Conservation (phyloP, 2,797 vertebrate species). For the Helarctos malayanus region DNA sequence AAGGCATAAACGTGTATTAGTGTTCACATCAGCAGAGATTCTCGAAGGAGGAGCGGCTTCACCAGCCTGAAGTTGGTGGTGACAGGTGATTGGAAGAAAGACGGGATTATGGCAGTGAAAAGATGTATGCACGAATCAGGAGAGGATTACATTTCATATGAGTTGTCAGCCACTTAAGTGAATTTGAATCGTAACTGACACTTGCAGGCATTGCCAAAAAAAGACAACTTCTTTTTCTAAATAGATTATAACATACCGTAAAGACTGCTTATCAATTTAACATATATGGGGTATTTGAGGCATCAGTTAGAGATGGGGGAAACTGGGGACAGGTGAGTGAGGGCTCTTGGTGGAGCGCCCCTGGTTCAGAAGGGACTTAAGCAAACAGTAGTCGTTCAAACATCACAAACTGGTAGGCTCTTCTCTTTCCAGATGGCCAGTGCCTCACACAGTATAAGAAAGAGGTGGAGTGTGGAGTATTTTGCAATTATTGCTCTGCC, state of each 20-base stretch:
- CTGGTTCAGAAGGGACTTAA: not conserved
- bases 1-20: not conserved
- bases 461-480: not conserved
- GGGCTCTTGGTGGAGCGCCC: not conserved
- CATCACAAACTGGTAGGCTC: not conserved
- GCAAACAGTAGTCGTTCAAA: not conserved
- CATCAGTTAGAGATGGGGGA: not conserved
- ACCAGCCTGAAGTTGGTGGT: not conserved
- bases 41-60: not conserved
- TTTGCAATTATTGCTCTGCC: not conserved
- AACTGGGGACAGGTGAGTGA: not conserved
- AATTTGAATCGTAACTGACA: not conserved
- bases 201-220: not conserved
- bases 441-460: not conserved
- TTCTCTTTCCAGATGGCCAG: not conserved
- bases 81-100: not conserved
- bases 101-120: not conserved
- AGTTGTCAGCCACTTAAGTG: not conserved
- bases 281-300: not conserved
- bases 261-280: not conserved
- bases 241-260: not conserved
- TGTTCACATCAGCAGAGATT: not conserved
- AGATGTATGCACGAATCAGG: not conserved
- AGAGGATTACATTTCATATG: not conserved
- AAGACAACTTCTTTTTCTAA: not conserved